Evolutionary conservation across 2,797 vertebrate species (phyloP).

Genomic region (Eidolon dupreanum): DNA sequence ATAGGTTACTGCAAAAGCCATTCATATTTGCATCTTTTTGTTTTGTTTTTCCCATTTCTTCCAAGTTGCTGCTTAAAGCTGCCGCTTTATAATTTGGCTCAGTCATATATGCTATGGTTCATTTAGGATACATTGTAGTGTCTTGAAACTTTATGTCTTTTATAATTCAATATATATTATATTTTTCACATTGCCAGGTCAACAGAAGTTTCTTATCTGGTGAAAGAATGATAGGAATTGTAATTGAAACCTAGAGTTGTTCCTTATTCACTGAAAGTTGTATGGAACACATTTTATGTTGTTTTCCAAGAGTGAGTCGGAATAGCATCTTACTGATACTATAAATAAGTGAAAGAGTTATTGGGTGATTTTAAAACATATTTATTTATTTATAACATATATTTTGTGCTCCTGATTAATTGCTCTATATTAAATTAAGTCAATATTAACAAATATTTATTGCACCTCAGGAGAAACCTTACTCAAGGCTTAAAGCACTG

Average conservation of each 20-base stretch:
- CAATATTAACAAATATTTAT: conserved; percentile 64
- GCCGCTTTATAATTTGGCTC: conserved; percentile 17
- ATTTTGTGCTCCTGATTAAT: conserved; percentile 65
- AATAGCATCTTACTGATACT: neutral
- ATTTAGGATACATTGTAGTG: conserved; percentile 20
- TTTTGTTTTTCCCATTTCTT: conserved; percentile 32
- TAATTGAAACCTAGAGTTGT: neutral
- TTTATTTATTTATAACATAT: conserved; percentile 63
- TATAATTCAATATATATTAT: neutral
- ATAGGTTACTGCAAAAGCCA: neutral
- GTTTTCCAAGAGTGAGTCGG: neutral
- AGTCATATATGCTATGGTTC: neutral
- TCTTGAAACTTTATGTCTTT: conserved; percentile 2
- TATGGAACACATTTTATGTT: neutral
- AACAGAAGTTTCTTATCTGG: neutral
- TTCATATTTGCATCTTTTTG: neutral
- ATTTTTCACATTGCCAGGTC: neutral
- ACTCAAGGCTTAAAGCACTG: neutral
- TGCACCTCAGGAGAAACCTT: neutral
- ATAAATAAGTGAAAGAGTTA: conserved; percentile 28
- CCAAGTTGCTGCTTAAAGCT: neutral
- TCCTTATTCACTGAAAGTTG: conserved; percentile 22
- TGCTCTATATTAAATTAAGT: conserved; percentile 67
- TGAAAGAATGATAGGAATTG: neutral
- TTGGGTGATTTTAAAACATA: conserved; percentile 25